Evolutionary conservation across 2,797 vertebrate genomes (phyloP).

Genomic region (Anabas testudineus): DNA sequence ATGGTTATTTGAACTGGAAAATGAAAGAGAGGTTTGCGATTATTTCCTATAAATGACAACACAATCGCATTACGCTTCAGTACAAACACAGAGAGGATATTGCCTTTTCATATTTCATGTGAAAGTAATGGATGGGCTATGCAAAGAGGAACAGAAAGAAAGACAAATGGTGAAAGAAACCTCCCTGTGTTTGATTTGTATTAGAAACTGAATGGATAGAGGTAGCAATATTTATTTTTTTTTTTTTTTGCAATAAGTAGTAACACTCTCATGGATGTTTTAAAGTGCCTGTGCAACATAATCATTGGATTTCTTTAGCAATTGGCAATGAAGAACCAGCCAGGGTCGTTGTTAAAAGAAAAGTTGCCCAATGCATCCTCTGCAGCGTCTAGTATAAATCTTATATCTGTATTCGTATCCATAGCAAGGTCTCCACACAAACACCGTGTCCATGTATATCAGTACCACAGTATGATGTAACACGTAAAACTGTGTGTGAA

Average conservation of each 20-base stretch:
- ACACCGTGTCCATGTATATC: constrained; percentile 27
- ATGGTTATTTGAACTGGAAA: constrained; percentile 99
- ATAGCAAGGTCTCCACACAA: constrained; percentile 15
- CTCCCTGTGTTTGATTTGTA: constrained; percentile 86
- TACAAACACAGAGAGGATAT: constrained; percentile 93
- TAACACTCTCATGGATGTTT: constrained; percentile 78
- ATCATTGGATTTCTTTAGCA: constrained; percentile 85
- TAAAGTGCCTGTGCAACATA: constrained; percentile 80
- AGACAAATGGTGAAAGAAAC: constrained; percentile 86
- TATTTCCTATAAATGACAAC: constrained; percentile 99
- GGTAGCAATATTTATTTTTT: constrained; percentile 64
- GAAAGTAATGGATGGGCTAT: constrained; percentile 90
- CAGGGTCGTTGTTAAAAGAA: constrained; percentile 71
- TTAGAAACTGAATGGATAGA: constrained; percentile 84
- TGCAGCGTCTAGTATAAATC: constrained; percentile 51
- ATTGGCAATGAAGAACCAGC: constrained; percentile 83
- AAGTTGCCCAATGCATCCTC: constrained; percentile 62
- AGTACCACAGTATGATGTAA: constrained; percentile 51
- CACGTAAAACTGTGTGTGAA: constrained; percentile 40
- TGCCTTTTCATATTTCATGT: constrained; percentile 95
- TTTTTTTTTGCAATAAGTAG: constrained; percentile 79
- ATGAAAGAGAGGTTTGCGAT: constrained; percentile 95
- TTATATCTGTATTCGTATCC: constrained; percentile 32
- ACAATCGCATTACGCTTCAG: constrained; percentile 96
- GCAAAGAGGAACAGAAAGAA: constrained; percentile 86